Conservation (phyloP, 2,888 invertebrate species). For the Hydrotaea diabolus region DNA sequence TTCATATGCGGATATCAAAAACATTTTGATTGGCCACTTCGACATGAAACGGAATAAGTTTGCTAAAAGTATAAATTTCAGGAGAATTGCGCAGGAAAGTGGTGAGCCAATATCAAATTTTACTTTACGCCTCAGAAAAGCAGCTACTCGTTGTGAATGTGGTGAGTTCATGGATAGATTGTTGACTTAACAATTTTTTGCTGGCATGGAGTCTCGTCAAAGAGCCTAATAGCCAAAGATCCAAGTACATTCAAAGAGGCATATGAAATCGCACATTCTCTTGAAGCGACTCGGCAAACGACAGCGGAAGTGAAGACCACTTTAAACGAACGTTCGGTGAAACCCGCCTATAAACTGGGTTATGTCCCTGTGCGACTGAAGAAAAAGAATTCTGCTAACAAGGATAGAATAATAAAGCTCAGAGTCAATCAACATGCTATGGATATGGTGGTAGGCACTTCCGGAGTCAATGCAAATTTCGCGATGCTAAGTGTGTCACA, state of each 20-base stretch:
- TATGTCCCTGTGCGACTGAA: neutral
- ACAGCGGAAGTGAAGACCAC: too few relatives aligned
- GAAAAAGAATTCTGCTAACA: too few relatives aligned
- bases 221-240: constrained; percentile 62
- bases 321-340: too few relatives aligned
- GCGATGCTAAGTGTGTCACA: too few relatives aligned
- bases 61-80: constrained; percentile 40
- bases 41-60: constrained; percentile 38
- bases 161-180: constrained; percentile 53
- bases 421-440: too few relatives aligned
- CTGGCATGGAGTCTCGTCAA: constrained; percentile 61
- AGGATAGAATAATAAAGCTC: too few relatives aligned
- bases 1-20: constrained; percentile 26
- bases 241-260: too few relatives aligned
- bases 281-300: too few relatives aligned
- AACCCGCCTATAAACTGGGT: too few relatives aligned
- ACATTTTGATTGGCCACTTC: constrained; percentile 16
- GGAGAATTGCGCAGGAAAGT: neutral
- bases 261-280: too few relatives aligned
- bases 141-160: constrained; percentile 29
- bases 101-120: constrained; percentile 17
- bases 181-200: constrained; percentile 64
- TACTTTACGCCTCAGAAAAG: constrained; percentile 33
- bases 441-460: too few relatives aligned
- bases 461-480: too few relatives aligned